A percentile compares a stretch with the other conserved stretches of the same genome.
These are phyloP conservation scores for Trinorchestia longiramus DNA, from an alignment of 1,140 invertebrate genomes.

Conservation along the genomic window DNA sequence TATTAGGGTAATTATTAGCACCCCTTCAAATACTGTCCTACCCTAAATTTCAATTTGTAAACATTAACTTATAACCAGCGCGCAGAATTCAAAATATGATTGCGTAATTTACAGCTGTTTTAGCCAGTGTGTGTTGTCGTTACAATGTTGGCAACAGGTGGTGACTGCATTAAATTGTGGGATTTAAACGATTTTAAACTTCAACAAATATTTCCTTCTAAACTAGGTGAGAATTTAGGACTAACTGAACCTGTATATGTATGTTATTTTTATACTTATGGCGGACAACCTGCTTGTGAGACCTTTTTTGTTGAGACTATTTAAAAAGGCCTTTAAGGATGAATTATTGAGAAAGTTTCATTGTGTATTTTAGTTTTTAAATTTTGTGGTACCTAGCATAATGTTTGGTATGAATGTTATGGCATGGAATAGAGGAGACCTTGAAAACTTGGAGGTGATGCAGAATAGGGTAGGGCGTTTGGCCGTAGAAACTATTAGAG, in stretches of 20 bases:
- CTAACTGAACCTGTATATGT: neutral
- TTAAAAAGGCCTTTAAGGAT: too few relatives aligned
- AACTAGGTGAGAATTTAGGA: neutral
- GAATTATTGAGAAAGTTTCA: too few relatives aligned
- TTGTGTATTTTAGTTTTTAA: too few relatives aligned
- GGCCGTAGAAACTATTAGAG: too few relatives aligned
- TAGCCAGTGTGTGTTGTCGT: neutral
- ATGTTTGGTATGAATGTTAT: too few relatives aligned
- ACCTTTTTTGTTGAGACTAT: too few relatives aligned
- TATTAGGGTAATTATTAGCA: neutral
- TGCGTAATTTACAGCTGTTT: neutral
- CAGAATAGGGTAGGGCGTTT: too few relatives aligned
- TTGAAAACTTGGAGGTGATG: too few relatives aligned
- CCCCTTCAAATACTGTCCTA: neutral
- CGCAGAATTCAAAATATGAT: neutral
- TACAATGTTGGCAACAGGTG: neutral
- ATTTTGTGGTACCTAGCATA: too few relatives aligned
- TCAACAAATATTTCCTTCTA: conserved; percentile 6
- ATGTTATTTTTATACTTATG: neutral
- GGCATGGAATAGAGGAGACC: too few relatives aligned
- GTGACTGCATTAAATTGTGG: conserved; percentile 27
- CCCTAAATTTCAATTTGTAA: neutral
- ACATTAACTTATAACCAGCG: neutral
- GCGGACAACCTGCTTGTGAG: too few relatives aligned
- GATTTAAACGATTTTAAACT: conserved; percentile 9